A percentile compares a stretch with the other conserved stretches of the same genome.
Conservation (phyloP, 2,113 vertebrate genomes). For the Platanista minor region DNA sequence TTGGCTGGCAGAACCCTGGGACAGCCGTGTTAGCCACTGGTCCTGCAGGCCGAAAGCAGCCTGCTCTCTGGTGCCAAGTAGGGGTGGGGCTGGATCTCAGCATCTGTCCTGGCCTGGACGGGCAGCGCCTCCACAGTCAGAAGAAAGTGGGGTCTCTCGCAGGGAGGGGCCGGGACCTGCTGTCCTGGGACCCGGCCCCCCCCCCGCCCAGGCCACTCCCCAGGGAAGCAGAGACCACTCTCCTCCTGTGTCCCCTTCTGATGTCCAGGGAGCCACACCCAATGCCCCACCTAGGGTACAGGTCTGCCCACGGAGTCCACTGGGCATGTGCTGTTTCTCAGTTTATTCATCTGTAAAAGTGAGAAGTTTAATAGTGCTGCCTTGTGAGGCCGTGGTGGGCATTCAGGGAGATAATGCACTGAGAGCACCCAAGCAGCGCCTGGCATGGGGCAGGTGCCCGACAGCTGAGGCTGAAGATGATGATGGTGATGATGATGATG, state of each 20-base stretch:
- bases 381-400: rapidly evolving
- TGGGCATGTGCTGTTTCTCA: not conserved
- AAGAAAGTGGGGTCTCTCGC: not conserved
- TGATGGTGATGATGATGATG: too few relatives aligned
- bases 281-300: not conserved
- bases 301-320: not conserved
- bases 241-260: not conserved
- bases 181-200: not conserved
- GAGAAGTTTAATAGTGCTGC: not conserved
- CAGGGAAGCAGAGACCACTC: not conserved
- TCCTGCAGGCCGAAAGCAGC: not conserved
- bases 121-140: too few relatives aligned
- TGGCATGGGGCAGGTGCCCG: rapidly evolving
- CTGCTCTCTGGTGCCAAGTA: not conserved
- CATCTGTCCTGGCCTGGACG: not conserved
- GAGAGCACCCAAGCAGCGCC: not conserved
- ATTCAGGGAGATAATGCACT: too few relatives aligned
- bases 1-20: not conserved
- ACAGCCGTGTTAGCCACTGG: not conserved
- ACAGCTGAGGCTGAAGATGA: rapidly evolving
- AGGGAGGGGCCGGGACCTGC: not conserved
- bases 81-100: not conserved
- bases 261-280: not conserved
- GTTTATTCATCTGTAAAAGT: not conserved
- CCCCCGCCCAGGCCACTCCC: not conserved